phyloP scores from a whole-genome alignment of 2,888 invertebrate genomes.

The Eupithecia pulchellata region DNA sequence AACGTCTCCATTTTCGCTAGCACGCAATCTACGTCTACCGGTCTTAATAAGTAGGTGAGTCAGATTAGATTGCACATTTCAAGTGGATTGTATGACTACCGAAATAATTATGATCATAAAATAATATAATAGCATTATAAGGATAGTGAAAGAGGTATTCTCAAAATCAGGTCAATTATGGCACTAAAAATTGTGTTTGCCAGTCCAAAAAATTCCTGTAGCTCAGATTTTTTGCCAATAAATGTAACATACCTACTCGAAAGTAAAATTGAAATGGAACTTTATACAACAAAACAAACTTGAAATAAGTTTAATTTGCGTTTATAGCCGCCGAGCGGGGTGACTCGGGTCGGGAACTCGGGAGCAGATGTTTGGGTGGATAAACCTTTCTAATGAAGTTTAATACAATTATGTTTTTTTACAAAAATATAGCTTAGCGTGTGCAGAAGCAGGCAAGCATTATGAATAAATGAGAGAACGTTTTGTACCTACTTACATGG shows the following conservation, averaged over 20 bases:
- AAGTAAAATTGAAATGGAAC: slow-evolving; percentile 40
- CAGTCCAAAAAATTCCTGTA: no score
- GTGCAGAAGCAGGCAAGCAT: slow-evolving; percentile 24
- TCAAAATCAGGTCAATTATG: no score
- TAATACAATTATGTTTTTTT: slow-evolving; percentile 46
- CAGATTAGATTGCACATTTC: not conserved
- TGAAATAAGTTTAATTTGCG: slow-evolving; percentile 70
- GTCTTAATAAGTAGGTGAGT: not conserved
- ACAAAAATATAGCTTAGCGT: slow-evolving; percentile 14
- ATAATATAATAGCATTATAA: not conserved
- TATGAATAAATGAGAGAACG: slow-evolving; percentile 27
- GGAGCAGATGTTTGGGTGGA: slow-evolving; percentile 71
- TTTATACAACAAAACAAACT: slow-evolving; percentile 70
- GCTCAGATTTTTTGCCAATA: not conserved
- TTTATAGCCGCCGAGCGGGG: slow-evolving; percentile 56
- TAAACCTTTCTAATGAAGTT: slow-evolving; percentile 64
- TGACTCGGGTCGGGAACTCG: slow-evolving; percentile 56
- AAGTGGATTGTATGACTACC: slow-evolving; percentile 3
- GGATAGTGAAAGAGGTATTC: not conserved
- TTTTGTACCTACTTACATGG: slow-evolving; percentile 38
- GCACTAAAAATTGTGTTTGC: no score
- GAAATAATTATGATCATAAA: not conserved
- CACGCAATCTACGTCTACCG: not conserved
- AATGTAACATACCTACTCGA: slow-evolving; percentile 2
- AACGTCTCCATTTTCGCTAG: not conserved